Evolutionary conservation across 2,113 vertebrate genomes (phyloP).

Genomic region (Speoplatyrhinus poulsoni): DNA sequence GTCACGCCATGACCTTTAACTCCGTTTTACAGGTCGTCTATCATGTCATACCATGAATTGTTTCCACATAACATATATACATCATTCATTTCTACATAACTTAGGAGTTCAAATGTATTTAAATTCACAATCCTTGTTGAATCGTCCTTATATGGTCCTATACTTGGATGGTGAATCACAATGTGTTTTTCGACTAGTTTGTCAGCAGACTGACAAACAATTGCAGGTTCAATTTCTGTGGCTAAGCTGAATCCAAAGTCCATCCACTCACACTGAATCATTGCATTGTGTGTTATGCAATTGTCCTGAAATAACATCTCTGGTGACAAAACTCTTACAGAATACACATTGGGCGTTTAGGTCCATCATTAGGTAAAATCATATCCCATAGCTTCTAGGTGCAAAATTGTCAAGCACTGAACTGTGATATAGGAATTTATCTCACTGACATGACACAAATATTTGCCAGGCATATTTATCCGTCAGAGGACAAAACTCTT

Average conservation of each 20-base stretch:
- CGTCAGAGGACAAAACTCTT: too few relatives aligned
- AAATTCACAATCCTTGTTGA: too few relatives aligned
- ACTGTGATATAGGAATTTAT: not conserved
- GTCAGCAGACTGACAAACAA: not conserved
- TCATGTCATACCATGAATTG: too few relatives aligned
- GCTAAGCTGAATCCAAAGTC: conserved; percentile 9
- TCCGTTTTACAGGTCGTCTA: too few relatives aligned
- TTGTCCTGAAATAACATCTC: not conserved
- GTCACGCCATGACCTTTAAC: too few relatives aligned
- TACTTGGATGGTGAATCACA: too few relatives aligned
- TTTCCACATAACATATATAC: too few relatives aligned
- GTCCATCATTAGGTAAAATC: not conserved
- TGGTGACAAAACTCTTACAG: conserved; percentile 2
- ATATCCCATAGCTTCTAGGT: not conserved
- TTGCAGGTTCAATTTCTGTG: not conserved
- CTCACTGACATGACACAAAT: not conserved
- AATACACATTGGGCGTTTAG: not conserved
- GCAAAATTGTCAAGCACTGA: too few relatives aligned
- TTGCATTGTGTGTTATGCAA: not conserved
- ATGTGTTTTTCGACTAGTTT: too few relatives aligned
- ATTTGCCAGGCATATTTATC: not conserved
- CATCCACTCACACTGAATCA: not conserved
- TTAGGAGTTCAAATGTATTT: too few relatives aligned
- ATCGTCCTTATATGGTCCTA: too few relatives aligned
- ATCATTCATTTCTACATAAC: too few relatives aligned